Conservation (phyloP, 2,797 vertebrate species). For the Sebastes aleutianus region DNA sequence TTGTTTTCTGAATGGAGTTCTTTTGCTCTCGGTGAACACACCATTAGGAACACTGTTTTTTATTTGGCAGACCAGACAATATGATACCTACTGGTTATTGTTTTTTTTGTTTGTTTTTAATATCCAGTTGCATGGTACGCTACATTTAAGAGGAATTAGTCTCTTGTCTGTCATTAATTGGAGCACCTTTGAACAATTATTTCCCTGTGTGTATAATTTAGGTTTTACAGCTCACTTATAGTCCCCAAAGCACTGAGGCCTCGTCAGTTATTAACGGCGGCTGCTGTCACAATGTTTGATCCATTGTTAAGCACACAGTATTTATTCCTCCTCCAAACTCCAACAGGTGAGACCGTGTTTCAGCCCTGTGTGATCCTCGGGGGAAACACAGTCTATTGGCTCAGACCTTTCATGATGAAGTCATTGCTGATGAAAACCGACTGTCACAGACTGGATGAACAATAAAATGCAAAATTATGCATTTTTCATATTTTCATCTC, state of each 20-base stretch:
- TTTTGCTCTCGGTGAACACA: no score
- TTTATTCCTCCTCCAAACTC: neutral
- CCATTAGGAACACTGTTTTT: neutral
- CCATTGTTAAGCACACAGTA: neutral
- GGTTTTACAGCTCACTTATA: neutral
- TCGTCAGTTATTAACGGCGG: neutral
- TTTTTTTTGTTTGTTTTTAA: neutral
- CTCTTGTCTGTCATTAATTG: neutral
- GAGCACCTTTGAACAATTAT: neutral
- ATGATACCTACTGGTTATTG: neutral
- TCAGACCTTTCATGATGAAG: neutral
- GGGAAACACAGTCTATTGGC: neutral
- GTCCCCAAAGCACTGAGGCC: neutral
- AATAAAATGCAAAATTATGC: neutral
- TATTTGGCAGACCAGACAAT: neutral
- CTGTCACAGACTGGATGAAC: neutral
- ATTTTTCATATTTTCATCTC: no score
- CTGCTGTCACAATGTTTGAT: neutral
- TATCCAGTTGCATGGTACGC: neutral
- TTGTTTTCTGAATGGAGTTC: no score
- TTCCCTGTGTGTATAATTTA: neutral
- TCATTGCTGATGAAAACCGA: neutral
- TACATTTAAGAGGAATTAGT: neutral
- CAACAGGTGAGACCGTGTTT: neutral
- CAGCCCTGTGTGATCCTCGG: neutral